Percentiles rank a stretch among this genome's conserved stretches.
phyloP scores from a whole-genome alignment of 2,888 invertebrate species.

The Pseudeuparius sepicola region DNA sequence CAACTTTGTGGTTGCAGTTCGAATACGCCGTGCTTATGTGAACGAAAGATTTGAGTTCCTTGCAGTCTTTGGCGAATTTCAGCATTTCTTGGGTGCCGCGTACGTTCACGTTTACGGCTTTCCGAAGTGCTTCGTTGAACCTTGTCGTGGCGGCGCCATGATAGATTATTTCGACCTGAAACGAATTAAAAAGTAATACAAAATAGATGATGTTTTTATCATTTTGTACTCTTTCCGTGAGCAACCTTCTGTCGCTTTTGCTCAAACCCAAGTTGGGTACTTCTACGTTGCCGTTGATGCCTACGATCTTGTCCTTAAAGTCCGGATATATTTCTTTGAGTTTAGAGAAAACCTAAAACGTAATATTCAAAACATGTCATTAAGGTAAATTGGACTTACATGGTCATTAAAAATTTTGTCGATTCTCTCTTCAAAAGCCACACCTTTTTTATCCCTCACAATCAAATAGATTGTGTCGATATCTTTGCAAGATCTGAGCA shows the following conservation, averaged over 20 bases:
- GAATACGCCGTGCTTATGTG: constrained; percentile 28
- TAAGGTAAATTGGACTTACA: constrained; percentile 38
- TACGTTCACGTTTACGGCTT: constrained; percentile 56
- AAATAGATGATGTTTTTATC: no score
- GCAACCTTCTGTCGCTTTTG: constrained; percentile 33
- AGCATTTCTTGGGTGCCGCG: constrained; percentile 52
- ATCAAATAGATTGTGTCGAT: constrained; percentile 28
- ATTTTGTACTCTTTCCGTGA: no score
- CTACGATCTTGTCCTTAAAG: constrained; percentile 44
- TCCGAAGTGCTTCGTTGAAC: constrained; percentile 59
- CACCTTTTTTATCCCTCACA: constrained; percentile 29
- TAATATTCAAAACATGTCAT: background rate
- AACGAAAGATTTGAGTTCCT: constrained; percentile 39
- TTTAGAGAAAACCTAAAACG: constrained; percentile 14
- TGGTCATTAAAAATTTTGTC: constrained; percentile 49
- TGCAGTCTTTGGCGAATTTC: constrained; percentile 51
- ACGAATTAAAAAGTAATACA: no score
- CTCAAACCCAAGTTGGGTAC: constrained; percentile 43
- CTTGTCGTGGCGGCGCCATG: constrained; percentile 65
- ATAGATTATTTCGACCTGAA: constrained; percentile 48
- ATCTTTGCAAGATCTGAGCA: constrained; percentile 32
- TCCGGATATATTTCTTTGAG: constrained; percentile 43
- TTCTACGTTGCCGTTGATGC: constrained; percentile 46
- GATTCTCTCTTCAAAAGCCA: constrained; percentile 23
- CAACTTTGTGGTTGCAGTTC: constrained; percentile 21